Base-by-base conservation (phyloP, 2,113 vertebrate species). In the Girardinichthys multiradiatus region DNA sequence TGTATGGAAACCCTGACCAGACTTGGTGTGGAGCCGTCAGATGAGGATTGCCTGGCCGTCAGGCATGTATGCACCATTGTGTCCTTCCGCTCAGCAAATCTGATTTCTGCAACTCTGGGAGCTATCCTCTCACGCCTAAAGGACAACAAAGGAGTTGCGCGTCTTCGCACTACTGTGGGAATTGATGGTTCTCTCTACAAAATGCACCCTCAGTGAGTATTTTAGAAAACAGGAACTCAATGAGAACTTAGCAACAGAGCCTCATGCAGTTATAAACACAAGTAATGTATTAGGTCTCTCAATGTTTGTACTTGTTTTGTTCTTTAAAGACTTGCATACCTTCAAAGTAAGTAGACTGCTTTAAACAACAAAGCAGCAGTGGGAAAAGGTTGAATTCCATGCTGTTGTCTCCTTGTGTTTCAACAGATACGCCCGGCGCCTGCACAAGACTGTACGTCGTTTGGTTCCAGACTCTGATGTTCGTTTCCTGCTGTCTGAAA, bases 181-280 rank as follows among this genome's bases (percentile, higher is more conserved):
- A 96, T 99, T 0, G 98, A 99, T 0, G 98, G 98, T 0, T 99
- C 98, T 10, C 95, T 99, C 82, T 99, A 99, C 95, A 99, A 99
- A 94, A 98, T 95, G 93, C 98, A 99, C 66, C 98, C 98, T 7
- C 98, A 99, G 98, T 99, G 92, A 98, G 98, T 95, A 45, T 14
- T 4, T 27, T 13, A 57, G 3, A 13, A 63, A 4, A 27, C 12
- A 54, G 14, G 9, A 33, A 14, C 27, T 59, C 59, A 35, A 17
- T 8, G 42, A 26, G n/a, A 7, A 29, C 15, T 59, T n/a, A 33
- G 48, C 57, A 11, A 35, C 33, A 0, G 1, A 27, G 15, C 15
- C 42, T n/a, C 28, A 0, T 21, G 27, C 19, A 14, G 26, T 37
- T 5, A 19, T 11, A 12, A 30, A 12, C 17, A 29, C 10, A 12